phyloP scores from a whole-genome alignment of 2,888 invertebrate species.

The Cactoblastis cactorum region DNA sequence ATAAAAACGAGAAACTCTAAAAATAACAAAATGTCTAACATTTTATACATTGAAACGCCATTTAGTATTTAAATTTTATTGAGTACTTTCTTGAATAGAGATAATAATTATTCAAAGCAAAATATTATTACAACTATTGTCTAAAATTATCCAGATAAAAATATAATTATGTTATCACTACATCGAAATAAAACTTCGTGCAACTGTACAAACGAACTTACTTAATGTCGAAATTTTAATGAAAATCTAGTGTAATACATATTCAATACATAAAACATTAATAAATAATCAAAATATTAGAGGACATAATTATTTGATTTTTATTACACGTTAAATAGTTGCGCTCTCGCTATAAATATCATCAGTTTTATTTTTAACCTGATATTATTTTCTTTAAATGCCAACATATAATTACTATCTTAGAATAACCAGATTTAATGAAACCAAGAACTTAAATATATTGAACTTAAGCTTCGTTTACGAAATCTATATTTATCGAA shows the following conservation, averaged over 20 bases:
- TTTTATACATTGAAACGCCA: conserved; percentile 28
- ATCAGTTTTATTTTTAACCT: too few species aligned
- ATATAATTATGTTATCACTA: conserved; percentile 49
- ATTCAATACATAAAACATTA: conserved; percentile 29
- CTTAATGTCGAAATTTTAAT: conserved; percentile 36
- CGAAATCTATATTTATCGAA: too few species aligned
- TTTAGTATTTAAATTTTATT: conserved; percentile 63
- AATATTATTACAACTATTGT: conserved; percentile 50
- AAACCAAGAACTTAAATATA: too few species aligned
- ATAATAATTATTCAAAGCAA: conserved; percentile 61
- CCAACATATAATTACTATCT: too few species aligned
- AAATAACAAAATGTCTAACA: not conserved
- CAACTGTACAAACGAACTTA: conserved; percentile 67
- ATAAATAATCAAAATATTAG: conserved; percentile 14
- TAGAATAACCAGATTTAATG: too few species aligned
- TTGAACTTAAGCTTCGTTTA: too few species aligned
- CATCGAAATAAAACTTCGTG: conserved; percentile 52
- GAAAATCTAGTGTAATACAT: conserved; percentile 34
- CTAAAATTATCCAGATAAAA: conserved; percentile 51
- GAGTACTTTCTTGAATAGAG: conserved; percentile 61
- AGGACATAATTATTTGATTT: not conserved
- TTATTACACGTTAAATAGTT: not conserved
- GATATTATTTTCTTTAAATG: too few species aligned
- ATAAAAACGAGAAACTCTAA: too few species aligned
- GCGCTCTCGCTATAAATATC: too few species aligned